A percentile compares a stretch with the other conserved stretches of the same genome.
These are phyloP conservation scores for Sylvicola cinctus DNA, from an alignment of 2,888 invertebrate species.

Conservation along the genomic window DNA sequence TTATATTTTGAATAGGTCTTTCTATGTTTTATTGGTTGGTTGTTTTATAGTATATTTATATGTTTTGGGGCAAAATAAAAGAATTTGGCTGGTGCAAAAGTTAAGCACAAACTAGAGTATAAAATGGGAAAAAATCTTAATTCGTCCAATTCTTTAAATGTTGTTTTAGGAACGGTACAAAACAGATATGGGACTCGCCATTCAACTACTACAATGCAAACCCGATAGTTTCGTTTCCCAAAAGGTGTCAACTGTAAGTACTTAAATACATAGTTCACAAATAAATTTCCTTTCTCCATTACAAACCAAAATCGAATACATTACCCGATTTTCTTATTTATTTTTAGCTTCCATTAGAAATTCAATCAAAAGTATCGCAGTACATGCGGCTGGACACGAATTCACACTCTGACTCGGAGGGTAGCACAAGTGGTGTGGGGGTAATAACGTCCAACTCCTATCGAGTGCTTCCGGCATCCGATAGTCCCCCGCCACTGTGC, in stretches of 20 bases:
- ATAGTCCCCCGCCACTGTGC: slow-evolving; percentile 23
- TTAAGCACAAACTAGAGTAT: no score
- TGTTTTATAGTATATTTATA: no score
- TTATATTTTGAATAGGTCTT: no score
- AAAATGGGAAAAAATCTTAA: no score
- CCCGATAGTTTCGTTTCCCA: slow-evolving; percentile 87
- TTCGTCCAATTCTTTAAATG: slow-evolving; percentile 4
- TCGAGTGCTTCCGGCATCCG: slow-evolving; percentile 26
- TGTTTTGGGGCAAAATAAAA: no score
- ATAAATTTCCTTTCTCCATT: slow-evolving; percentile 1
- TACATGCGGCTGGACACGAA: slow-evolving; percentile 31
- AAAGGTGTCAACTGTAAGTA: slow-evolving; percentile 68
- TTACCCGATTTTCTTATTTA: no score
- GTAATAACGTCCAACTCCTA: slow-evolving; percentile 23
- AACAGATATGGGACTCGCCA: slow-evolving; percentile 81
- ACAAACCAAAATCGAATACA: background rate
- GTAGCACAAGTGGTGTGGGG: slow-evolving; percentile 24
- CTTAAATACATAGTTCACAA: background rate
- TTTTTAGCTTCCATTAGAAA: slow-evolving; percentile 68
- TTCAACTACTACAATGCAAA: slow-evolving; percentile 84
- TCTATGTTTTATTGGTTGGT: no score
- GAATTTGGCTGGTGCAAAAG: no score
- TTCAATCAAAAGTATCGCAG: slow-evolving; percentile 72
- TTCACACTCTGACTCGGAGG: slow-evolving; percentile 25
- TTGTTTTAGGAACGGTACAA: slow-evolving; percentile 73